phyloP scores from a whole-genome alignment of 2,797 vertebrate genomes.

The Chromobotia macracanthus region DNA sequence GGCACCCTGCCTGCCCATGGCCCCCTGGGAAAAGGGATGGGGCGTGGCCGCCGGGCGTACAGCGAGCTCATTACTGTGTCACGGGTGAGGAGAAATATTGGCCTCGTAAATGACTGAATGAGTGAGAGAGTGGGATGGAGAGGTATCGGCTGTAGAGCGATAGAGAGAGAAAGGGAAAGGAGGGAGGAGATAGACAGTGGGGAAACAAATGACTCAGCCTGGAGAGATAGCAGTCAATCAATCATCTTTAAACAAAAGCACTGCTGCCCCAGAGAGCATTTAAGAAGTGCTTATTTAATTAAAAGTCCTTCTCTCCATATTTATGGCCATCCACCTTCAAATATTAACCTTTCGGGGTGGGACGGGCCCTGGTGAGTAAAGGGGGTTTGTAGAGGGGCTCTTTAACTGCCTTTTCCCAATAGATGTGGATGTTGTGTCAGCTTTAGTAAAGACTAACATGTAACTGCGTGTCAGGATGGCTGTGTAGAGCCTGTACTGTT shows the following conservation, averaged over 20 bases:
- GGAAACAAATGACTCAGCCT: constrained; percentile 79
- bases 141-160: constrained; percentile 58
- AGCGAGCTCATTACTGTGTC: constrained; percentile 77
- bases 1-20: constrained; percentile 64
- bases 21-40: constrained; percentile 69
- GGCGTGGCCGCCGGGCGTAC: constrained; percentile 63
- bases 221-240: constrained; percentile 86
- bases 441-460: background rate
- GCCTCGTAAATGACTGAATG: constrained; percentile 63
- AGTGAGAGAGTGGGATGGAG: constrained; percentile 60
- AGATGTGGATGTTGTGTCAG: constrained; percentile 35
- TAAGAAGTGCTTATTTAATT: constrained; percentile 99
- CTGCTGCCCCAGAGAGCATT: constrained; percentile 91
- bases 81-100: constrained; percentile 76
- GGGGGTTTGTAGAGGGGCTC: constrained; percentile 14
- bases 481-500: constrained; percentile 5
- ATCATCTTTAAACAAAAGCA: constrained; percentile 99
- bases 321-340: constrained; percentile 95
- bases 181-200: constrained; percentile 63
- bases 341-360: constrained; percentile 85
- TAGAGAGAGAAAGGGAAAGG: constrained; percentile 11
- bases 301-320: constrained; percentile 98
- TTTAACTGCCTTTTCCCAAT: constrained; percentile 41
- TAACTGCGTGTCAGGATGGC: constrained; percentile 8
- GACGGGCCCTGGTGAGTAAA: constrained; percentile 28